Evolutionary conservation across 2,888 invertebrate genomes (phyloP).

Genomic region (Crioceris asparagi): DNA sequence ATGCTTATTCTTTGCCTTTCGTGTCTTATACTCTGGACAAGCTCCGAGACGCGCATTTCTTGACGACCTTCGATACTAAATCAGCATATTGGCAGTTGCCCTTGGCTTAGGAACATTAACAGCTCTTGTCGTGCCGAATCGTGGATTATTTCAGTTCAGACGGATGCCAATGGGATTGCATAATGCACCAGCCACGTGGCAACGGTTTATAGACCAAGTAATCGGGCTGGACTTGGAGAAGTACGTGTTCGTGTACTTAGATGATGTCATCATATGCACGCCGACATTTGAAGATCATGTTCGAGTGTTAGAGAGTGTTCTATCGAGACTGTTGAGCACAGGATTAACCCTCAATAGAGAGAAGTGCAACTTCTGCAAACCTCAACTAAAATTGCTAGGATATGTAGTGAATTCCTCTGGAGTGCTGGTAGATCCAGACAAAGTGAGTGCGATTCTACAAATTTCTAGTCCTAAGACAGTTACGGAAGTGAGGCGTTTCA

Average conservation of each 20-base stretch:
- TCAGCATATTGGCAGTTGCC: conserved; percentile 12
- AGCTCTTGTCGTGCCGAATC: conserved; percentile 23
- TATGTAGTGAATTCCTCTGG: conserved; percentile 6
- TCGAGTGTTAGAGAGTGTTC: conserved; percentile 15
- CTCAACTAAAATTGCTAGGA: conserved; percentile 8
- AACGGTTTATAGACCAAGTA: conserved; percentile 18
- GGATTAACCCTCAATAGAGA: conserved; percentile 17
- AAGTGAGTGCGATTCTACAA: conserved; percentile 3
- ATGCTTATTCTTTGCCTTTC: conserved; percentile 11
- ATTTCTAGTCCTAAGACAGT: conserved; percentile 2
- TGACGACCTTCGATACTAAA: conserved; percentile 13
- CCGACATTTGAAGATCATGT: conserved; percentile 17
- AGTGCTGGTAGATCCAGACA: conserved; percentile 5
- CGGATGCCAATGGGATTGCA: conserved; percentile 23
- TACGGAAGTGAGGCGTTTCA: conserved; percentile 4
- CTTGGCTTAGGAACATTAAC: conserved; percentile 16
- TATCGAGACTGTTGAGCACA: conserved; percentile 17
- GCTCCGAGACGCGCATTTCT: conserved; percentile 9
- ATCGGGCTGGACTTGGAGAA: conserved; percentile 19
- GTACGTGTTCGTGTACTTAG: conserved; percentile 20
- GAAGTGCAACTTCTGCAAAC: conserved; percentile 9
- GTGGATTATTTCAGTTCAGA: conserved; percentile 21
- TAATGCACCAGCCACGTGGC: conserved; percentile 22
- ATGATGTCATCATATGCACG: conserved; percentile 21
- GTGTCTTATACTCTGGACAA: conserved; percentile 9